Conservation (phyloP, 1,140 invertebrate species). For the Mya arenaria region DNA sequence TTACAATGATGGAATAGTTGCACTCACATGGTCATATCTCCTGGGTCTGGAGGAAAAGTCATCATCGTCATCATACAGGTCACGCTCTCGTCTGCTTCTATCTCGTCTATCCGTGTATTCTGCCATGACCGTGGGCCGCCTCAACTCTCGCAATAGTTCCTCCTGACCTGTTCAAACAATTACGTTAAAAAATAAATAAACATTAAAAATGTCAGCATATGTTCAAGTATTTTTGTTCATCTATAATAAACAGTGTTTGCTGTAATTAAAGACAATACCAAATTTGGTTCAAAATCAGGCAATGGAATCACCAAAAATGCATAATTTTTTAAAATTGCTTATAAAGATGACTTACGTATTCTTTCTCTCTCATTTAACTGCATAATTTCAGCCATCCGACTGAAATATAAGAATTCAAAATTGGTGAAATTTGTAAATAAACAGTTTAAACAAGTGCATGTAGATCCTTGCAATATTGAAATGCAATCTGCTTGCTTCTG, state of each 20-base stretch:
- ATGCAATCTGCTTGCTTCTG: background rate
- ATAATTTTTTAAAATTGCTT: background rate
- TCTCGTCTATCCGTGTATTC: slow-evolving; percentile 39
- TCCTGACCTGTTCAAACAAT: slow-evolving; percentile 75
- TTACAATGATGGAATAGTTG: no score
- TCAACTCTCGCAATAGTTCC: slow-evolving; percentile 71
- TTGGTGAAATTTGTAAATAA: no score
- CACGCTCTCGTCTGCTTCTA: background rate
- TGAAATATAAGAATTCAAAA: slow-evolving; percentile 55
- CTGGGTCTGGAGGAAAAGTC: background rate
- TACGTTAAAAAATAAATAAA: no score
- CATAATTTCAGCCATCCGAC: slow-evolving; percentile 71
- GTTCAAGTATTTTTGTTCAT: no score
- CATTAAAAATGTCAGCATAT: no score
- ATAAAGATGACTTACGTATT: slow-evolving; percentile 68
- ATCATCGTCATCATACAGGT: background rate
- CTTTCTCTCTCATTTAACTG: slow-evolving; percentile 76
- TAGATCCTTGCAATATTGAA: no score
- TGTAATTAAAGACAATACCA: background rate
- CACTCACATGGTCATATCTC: slow-evolving; percentile 21
- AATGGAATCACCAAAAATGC: background rate
- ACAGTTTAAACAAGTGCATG: no score
- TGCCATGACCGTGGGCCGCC: slow-evolving; percentile 52
- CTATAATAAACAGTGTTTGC: background rate
- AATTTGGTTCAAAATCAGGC: background rate